Conservation (phyloP, 2,797 vertebrate genomes). For the Paedocypris micromegethes region DNA sequence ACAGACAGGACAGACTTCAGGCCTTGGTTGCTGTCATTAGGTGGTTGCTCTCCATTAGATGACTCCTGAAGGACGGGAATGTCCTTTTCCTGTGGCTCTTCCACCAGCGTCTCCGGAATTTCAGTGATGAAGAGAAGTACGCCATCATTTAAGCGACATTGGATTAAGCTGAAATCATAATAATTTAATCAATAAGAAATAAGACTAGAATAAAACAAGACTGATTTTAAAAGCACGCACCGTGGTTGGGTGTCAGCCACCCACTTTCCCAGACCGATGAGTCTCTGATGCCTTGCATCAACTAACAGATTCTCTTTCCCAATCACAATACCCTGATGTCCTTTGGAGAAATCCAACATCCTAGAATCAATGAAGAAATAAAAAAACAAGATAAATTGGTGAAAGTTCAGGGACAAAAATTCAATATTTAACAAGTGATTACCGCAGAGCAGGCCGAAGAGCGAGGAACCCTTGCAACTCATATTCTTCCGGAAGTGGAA, state of each 20-base stretch:
- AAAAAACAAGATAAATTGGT: too few species aligned
- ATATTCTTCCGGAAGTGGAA: slow-evolving; percentile 96
- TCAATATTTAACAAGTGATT: background rate
- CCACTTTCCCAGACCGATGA: slow-evolving; percentile 88
- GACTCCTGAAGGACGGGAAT: slow-evolving; percentile 82
- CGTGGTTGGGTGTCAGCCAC: slow-evolving; percentile 88
- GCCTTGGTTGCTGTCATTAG: slow-evolving; percentile 71
- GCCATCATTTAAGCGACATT: slow-evolving; percentile 80
- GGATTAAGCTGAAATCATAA: slow-evolving; percentile 76
- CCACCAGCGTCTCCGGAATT: slow-evolving; percentile 84
- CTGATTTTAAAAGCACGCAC: slow-evolving; percentile 58
- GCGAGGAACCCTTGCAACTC: slow-evolving; percentile 96
- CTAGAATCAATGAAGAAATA: slow-evolving; percentile 56
- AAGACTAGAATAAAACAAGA: background rate
- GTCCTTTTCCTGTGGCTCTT: slow-evolving; percentile 85
- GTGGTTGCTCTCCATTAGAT: slow-evolving; percentile 70
- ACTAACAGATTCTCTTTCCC: slow-evolving; percentile 80
- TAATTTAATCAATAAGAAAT: background rate
- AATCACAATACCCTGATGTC: slow-evolving; percentile 88
- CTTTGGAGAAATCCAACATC: slow-evolving; percentile 95
- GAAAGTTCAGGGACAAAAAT: too few species aligned
- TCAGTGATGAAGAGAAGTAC: slow-evolving; percentile 87
- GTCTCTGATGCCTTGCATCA: slow-evolving; percentile 80
- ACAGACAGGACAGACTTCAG: slow-evolving; percentile 88
- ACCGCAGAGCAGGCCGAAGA: slow-evolving; percentile 91